A percentile compares a stretch with the other conserved stretches of the same genome.
Evolutionary conservation across 2,888 invertebrate species (phyloP).

Genomic region (Dynastes tityus): DNA sequence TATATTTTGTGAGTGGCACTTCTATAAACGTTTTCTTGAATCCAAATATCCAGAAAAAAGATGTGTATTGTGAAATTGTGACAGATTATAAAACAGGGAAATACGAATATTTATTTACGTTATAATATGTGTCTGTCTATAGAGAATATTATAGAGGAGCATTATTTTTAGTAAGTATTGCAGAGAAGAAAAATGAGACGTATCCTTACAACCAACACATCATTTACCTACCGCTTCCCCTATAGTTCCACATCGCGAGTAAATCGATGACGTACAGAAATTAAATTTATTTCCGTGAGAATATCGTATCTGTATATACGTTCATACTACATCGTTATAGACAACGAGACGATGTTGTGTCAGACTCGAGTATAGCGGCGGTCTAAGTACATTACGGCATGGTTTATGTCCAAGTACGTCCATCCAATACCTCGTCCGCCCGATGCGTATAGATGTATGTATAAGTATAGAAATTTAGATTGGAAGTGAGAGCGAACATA

Average conservation of each 20-base stretch:
- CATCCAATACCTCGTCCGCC: background rate
- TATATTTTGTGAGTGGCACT: too few species aligned
- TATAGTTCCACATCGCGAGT: background rate
- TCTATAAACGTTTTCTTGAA: too few species aligned
- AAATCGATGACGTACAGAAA: constrained; percentile 41
- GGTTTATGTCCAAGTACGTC: constrained; percentile 36
- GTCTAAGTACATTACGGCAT: constrained; percentile 38
- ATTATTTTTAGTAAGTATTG: too few species aligned
- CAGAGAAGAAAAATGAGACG: too few species aligned
- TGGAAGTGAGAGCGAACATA: constrained; percentile 42
- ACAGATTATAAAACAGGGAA: too few species aligned
- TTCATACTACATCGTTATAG: constrained; percentile 13
- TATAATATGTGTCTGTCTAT: too few species aligned
- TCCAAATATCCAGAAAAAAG: too few species aligned
- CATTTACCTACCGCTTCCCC: constrained; percentile 1
- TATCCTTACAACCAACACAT: background rate
- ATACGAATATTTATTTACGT: too few species aligned
- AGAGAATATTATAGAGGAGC: too few species aligned
- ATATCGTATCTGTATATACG: constrained; percentile 8
- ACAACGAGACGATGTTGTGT: constrained; percentile 32
- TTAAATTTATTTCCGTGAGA: constrained; percentile 43
- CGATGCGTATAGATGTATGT: background rate
- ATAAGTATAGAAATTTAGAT: constrained; percentile 43
- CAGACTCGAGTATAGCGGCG: constrained; percentile 23
- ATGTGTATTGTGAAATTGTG: too few species aligned